A percentile compares a stretch with the other conserved stretches of the same genome.
These are phyloP conservation scores for Morpho helenor DNA, from an alignment of 2,888 invertebrate species.

Conservation along the genomic window DNA sequence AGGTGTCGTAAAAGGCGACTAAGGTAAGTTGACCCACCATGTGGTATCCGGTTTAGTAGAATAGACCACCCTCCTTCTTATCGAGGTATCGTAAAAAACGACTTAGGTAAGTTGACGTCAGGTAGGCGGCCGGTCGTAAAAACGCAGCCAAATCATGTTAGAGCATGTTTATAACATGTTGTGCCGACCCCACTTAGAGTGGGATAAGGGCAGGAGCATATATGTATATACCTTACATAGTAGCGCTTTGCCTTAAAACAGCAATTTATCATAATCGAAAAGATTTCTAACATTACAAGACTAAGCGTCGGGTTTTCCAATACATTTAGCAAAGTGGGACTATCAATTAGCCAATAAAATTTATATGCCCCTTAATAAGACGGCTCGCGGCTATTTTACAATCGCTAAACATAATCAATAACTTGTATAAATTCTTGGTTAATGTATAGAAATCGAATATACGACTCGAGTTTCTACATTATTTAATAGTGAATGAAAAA, in stretches of 20 bases:
- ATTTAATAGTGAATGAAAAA: neutral
- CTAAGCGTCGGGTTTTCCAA: constrained; percentile 29
- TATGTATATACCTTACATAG: too few relatives aligned
- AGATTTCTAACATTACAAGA: constrained; percentile 34
- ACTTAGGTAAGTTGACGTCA: too few relatives aligned
- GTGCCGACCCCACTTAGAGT: too few relatives aligned
- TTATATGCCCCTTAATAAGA: constrained; percentile 30
- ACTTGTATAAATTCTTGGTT: constrained; percentile 25
- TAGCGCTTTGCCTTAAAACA: constrained; percentile 28
- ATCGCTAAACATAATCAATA: constrained; percentile 28
- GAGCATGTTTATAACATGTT: too few relatives aligned
- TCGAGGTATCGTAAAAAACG: too few relatives aligned
- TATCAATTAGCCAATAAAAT: constrained; percentile 31
- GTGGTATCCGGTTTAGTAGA: too few relatives aligned
- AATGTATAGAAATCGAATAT: constrained; percentile 8
- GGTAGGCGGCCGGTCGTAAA: too few relatives aligned
- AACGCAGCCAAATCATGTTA: too few relatives aligned
- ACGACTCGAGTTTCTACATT: constrained; percentile 1
- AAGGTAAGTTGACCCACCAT: too few relatives aligned
- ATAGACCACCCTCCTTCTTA: too few relatives aligned
- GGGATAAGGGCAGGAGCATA: too few relatives aligned
- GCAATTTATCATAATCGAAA: constrained; percentile 31
- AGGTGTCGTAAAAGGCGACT: too few relatives aligned
- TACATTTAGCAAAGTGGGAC: constrained; percentile 21
- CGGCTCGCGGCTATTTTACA: constrained; percentile 26